Base-by-base conservation (phyloP, 2,888 invertebrate species). In the Octodonta nipae region DNA sequence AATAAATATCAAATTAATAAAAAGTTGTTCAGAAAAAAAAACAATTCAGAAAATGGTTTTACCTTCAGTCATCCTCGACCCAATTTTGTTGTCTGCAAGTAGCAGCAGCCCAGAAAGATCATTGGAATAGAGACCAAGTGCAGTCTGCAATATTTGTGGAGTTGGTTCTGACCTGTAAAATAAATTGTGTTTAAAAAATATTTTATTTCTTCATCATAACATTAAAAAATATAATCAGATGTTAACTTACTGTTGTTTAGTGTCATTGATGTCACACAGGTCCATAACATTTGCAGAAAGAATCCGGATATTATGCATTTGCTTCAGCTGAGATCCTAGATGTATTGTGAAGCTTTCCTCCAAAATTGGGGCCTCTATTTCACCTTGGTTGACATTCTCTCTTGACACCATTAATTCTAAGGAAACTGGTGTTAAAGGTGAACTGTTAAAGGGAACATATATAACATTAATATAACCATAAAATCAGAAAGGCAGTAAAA, bases 311-410 rank as follows among this genome's bases (percentile, higher is more conserved):
- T 98, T 98, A 63, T 98, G 95, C 71, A 92, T 96, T 55, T 95
- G 93, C 61, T 98, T 98, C 60, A 96, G 73, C 65, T 98, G 98
- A 3, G 93, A 91, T 30, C 96, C 95, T 42, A 95, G 70, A 66
- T 95, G 92, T 53, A 96, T 93, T 12, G 95, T 96, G 61, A 95
- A 96, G 63, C 91, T 92, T 66, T 95, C 95, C 64, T 93, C 92
- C 51, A 88, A 45, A 33, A 55, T 50, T 26, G 56, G 55, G 26
- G 29, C 37, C 45, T 49, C 47, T 22, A 54, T 34, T 26, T 40
- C 28, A 31, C 36, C 42, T 25, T 39, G 38, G 22, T 41, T 36
- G 31, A 39, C 34, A 25, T 42, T 42, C 5, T 33, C 14, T 30
- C 37, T 40, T 6, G 38, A 34, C 20, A 38, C 40, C 16, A 43